These are phyloP conservation scores for Pollenia labialis DNA, from an alignment of 2,888 invertebrate species.

Conservation along the genomic window DNA sequence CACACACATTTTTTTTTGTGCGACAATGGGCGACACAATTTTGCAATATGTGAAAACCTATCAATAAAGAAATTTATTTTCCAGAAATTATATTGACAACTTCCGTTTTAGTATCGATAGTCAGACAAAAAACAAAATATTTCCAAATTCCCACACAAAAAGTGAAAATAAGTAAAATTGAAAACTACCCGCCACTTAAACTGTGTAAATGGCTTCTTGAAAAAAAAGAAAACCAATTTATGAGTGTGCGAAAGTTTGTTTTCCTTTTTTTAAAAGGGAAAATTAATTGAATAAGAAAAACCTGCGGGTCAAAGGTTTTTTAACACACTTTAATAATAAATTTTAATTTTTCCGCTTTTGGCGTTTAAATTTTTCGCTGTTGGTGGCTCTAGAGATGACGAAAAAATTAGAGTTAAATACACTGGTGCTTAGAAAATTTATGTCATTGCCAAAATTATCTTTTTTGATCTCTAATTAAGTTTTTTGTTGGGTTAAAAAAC, in stretches of 20 bases:
- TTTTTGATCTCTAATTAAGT: slow-evolving; percentile 44
- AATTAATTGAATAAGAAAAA: slow-evolving; percentile 53
- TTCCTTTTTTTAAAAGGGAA: slow-evolving; percentile 34
- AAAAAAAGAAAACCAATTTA: not conserved
- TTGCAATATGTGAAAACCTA: slow-evolving; percentile 52
- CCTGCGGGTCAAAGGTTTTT: slow-evolving; percentile 69
- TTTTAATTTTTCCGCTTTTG: not conserved
- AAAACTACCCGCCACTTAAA: slow-evolving; percentile 39
- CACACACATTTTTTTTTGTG: slow-evolving; percentile 13
- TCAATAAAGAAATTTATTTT: slow-evolving; percentile 15
- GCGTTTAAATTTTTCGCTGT: slow-evolving; percentile 22
- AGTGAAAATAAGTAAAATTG: not conserved
- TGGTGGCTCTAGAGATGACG: slow-evolving; percentile 36
- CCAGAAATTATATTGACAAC: slow-evolving; percentile 41
- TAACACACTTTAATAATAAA: slow-evolving; percentile 2
- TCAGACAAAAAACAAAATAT: no score
- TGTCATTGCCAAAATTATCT: slow-evolving; percentile 39
- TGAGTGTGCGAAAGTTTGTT: slow-evolving; percentile 54
- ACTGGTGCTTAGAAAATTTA: slow-evolving; percentile 19
- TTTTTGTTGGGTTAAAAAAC: not conserved
- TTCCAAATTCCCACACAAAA: slow-evolving; percentile 10
- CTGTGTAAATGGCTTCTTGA: not conserved
- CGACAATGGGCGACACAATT: slow-evolving; percentile 7
- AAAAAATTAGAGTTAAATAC: slow-evolving; percentile 28
- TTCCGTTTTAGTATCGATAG: slow-evolving; percentile 24